phyloP scores from a whole-genome alignment of 2,113 vertebrate species.

The Clarias batrachus region DNA sequence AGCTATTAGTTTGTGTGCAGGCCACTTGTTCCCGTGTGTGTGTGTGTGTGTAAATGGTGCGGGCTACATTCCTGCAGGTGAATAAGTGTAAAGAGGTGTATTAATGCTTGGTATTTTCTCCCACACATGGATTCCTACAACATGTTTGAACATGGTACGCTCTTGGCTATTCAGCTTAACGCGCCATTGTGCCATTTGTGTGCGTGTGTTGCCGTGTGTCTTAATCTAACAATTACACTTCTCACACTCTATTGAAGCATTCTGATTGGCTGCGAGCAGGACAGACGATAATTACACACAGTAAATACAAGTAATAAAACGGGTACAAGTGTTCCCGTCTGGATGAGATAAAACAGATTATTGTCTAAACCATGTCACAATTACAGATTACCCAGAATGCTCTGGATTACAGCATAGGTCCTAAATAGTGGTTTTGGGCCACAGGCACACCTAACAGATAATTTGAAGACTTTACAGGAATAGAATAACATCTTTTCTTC shows the following conservation, averaged over 20 bases:
- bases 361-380: neutral
- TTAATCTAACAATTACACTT: conserved; percentile 15
- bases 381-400: neutral
- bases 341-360: neutral
- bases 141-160: neutral
- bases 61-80: conserved; percentile 3
- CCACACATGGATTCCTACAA: conserved; percentile 17
- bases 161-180: neutral
- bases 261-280: conserved; percentile 5
- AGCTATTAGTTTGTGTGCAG: neutral
- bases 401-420: neutral
- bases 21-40: neutral
- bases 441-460: neutral
- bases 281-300: conserved; percentile 1
- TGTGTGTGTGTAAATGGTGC: neutral
- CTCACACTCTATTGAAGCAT: neutral
- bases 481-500: neutral
- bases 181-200: neutral
- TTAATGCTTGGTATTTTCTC: neutral
- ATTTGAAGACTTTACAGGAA: neutral
- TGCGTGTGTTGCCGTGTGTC: neutral
- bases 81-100: conserved; percentile 15
- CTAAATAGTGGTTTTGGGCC: neutral
- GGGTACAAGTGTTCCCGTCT: conserved; percentile 3
- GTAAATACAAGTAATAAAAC: conserved; percentile 1